phyloP scores from a whole-genome alignment of 2,113 vertebrate genomes.

The Erythrocercus mccallii region DNA sequence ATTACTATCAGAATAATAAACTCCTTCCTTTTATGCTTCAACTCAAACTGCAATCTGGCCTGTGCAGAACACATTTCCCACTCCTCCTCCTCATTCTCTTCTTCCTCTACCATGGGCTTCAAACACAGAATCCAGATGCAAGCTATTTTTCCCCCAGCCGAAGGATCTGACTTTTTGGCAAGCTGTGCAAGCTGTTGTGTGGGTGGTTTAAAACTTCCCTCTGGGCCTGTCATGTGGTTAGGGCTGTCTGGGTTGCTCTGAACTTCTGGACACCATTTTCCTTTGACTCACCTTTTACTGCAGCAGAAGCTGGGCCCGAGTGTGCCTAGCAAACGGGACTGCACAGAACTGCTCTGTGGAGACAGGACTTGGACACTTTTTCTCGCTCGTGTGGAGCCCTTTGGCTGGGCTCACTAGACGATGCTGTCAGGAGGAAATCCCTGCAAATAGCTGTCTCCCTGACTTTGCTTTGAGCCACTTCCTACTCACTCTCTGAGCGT shows the following conservation, averaged over 20 bases:
- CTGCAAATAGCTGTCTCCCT: conserved; percentile 9
- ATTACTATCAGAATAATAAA: conserved; percentile 64
- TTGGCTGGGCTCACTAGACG: background rate
- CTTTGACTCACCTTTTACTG: conserved; percentile 71
- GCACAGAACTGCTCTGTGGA: background rate
- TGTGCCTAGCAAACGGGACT: background rate
- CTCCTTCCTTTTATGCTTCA: conserved; percentile 52
- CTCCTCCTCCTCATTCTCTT: conserved; percentile 55
- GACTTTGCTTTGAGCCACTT: background rate
- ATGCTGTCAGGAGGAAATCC: conserved; percentile 7
- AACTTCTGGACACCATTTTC: conserved; percentile 58
- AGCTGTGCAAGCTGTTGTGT: conserved; percentile 58
- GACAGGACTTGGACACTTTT: background rate
- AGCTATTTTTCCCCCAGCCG: conserved; percentile 46
- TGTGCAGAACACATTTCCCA: conserved; percentile 28
- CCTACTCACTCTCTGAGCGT: background rate
- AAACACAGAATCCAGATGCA: conserved; percentile 69
- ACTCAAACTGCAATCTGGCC: conserved; percentile 55
- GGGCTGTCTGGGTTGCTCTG: conserved; percentile 58
- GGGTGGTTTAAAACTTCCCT: conserved; percentile 67
- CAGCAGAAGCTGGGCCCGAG: conserved; percentile 20
- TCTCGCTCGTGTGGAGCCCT: background rate
- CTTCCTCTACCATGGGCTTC: conserved; percentile 63
- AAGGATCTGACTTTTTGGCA: conserved; percentile 71
- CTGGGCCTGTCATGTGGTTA: conserved; percentile 70